Conservation (phyloP, 92 coral and sea anemone species). For the Epizoanthus ramosus region DNA sequence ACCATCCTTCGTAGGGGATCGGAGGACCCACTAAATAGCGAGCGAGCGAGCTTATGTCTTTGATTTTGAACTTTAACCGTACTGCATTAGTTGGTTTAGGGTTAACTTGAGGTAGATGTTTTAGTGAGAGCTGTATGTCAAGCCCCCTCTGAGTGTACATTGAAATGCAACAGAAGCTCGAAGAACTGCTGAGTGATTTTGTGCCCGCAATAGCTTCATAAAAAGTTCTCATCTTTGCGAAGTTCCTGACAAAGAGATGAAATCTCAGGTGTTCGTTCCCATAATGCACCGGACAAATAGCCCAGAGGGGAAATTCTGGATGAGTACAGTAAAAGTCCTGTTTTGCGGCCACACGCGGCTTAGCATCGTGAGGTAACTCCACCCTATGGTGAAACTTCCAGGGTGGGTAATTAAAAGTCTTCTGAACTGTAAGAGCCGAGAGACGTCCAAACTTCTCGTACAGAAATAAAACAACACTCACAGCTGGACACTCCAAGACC, state of each 20-base stretch:
- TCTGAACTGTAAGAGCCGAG: slow-evolving; percentile 72
- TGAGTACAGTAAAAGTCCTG: slow-evolving; percentile 86
- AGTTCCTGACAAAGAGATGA: slow-evolving; percentile 78
- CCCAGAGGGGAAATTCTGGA: slow-evolving; percentile 84
- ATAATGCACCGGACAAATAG: slow-evolving; percentile 90
- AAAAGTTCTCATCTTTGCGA: slow-evolving; percentile 74
- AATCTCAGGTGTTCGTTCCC: slow-evolving; percentile 95
- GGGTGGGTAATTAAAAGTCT: slow-evolving; percentile 57
- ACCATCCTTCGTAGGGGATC: slow-evolving; percentile 54
- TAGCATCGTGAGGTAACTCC: slow-evolving; percentile 67
- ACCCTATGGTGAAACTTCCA: slow-evolving; percentile 92
- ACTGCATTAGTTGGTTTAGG: slow-evolving; percentile 70
- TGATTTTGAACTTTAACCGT: slow-evolving; percentile 70
- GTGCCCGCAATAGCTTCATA: slow-evolving; percentile 75
- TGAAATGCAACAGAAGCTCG: slow-evolving; percentile 84
- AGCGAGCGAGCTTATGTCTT: slow-evolving; percentile 57
- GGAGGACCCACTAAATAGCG: slow-evolving; percentile 69
- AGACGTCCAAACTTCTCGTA: slow-evolving; percentile 79
- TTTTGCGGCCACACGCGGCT: slow-evolving; percentile 76
- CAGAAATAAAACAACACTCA: slow-evolving; percentile 72
- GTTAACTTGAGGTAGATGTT: slow-evolving; percentile 64
- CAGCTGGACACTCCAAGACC: slow-evolving; percentile 49
- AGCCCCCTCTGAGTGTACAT: slow-evolving; percentile 76
- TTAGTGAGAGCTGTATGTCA: slow-evolving; percentile 88
- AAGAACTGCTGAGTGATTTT: slow-evolving; percentile 66